phyloP scores from a whole-genome alignment of 2,113 vertebrate species.

The Taxidea taxus region DNA sequence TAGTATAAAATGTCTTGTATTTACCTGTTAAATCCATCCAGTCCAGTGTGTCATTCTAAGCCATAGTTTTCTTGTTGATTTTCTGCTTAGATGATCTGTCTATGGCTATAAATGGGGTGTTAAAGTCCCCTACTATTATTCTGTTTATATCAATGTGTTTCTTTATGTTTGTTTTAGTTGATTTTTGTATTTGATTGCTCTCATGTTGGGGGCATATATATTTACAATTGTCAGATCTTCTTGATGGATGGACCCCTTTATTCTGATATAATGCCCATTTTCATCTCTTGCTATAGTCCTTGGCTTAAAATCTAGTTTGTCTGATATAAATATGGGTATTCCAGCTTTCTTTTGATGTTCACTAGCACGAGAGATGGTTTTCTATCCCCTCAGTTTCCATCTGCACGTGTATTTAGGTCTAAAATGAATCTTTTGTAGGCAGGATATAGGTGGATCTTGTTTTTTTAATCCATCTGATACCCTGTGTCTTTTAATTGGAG shows the following conservation, averaged over 20 bases:
- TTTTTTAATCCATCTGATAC: no score
- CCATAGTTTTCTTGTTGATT: background rate
- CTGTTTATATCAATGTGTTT: background rate
- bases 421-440: background rate
- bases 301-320: background rate
- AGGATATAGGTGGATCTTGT: no score
- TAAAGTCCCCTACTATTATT: background rate
- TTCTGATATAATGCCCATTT: background rate
- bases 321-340: background rate
- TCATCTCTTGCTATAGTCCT: background rate
- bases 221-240: background rate
- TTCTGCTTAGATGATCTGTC: background rate
- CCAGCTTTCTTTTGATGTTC: background rate
- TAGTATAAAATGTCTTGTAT: background rate
- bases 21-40: background rate
- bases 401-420: background rate
- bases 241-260: background rate
- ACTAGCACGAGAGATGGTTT: background rate
- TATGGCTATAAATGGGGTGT: background rate
- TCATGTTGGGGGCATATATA: background rate
- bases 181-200: background rate
- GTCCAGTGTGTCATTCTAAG: background rate
- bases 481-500: no score
- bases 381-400: background rate
- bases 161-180: background rate